These are phyloP conservation scores for Oncorhynchus keta DNA, from an alignment of 2,113 vertebrate species.

Conservation along the genomic window DNA sequence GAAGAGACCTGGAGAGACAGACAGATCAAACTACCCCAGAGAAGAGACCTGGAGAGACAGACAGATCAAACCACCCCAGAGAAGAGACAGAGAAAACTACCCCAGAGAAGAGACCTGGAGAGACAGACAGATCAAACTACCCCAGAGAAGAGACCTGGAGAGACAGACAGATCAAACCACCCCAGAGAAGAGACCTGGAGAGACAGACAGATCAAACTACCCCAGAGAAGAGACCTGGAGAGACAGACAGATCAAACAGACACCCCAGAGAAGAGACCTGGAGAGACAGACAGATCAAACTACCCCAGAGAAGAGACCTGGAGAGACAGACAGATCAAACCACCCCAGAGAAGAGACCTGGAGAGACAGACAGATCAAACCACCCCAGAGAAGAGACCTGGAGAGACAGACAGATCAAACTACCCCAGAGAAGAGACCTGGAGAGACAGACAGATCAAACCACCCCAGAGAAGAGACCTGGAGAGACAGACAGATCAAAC, in stretches of 20 bases:
- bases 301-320: constrained; percentile 53
- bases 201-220: too few species aligned
- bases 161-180: constrained; percentile 54
- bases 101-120: constrained; percentile 56
- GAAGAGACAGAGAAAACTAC: not conserved
- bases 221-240: not conserved
- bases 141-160: constrained; percentile 52
- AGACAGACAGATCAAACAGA: constrained; percentile 59
- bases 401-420: too few species aligned
- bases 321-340: constrained; percentile 4
- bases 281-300: constrained; percentile 33
- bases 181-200: constrained; percentile 43
- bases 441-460: constrained; percentile 57
- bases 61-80: constrained; percentile 17
- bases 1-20: constrained; percentile 37
- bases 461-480: constrained; percentile 52
- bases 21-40: constrained; percentile 54
- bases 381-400: constrained; percentile 49
- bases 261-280: constrained; percentile 50
- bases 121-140: too few species aligned
- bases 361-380: constrained; percentile 54
- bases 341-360: constrained; percentile 47
- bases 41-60: constrained; percentile 50
- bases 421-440: too few species aligned
- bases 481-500: constrained; percentile 3